A percentile compares a stretch with the other conserved stretches of the same genome.
Conservation (phyloP, 2,888 invertebrate genomes). For the Alsophila aescularia region DNA sequence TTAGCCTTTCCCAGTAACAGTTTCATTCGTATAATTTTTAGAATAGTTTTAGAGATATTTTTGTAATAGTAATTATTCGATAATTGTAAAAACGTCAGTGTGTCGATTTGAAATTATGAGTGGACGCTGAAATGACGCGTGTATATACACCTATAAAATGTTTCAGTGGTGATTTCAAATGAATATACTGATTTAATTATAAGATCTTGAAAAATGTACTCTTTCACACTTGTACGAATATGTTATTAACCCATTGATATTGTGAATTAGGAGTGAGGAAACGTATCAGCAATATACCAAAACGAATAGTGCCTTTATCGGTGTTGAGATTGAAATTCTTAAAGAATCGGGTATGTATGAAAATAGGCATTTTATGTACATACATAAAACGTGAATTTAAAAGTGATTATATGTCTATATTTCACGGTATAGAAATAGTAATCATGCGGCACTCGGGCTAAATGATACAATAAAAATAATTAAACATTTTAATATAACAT, state of each 20-base stretch:
- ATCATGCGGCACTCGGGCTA: slow-evolving; percentile 80
- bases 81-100: slow-evolving; percentile 64
- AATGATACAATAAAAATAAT: slow-evolving; percentile 64
- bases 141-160: slow-evolving; percentile 25
- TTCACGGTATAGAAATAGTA: slow-evolving; percentile 83
- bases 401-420: slow-evolving; percentile 83
- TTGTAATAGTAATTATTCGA: slow-evolving; percentile 80
- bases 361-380: slow-evolving; percentile 53
- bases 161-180: slow-evolving; percentile 47
- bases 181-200: slow-evolving; percentile 49
- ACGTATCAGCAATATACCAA: slow-evolving; percentile 84
- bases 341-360: slow-evolving; percentile 65
- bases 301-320: slow-evolving; percentile 81
- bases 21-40: slow-evolving; percentile 77
- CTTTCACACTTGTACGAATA: slow-evolving; percentile 69
- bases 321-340: slow-evolving; percentile 56
- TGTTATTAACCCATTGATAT: slow-evolving; percentile 70
- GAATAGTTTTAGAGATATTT: slow-evolving; percentile 82
- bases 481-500: slow-evolving; percentile 58
- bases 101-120: slow-evolving; percentile 52
- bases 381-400: slow-evolving; percentile 47
- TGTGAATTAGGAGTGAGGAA: slow-evolving; percentile 82
- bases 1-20: slow-evolving; percentile 80
- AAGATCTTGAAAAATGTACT: slow-evolving; percentile 71
- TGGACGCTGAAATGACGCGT: slow-evolving; percentile 16